These are phyloP conservation scores for Apeltes quadracus DNA, from an alignment of 2,113 vertebrate genomes.

Conservation along the genomic window DNA sequence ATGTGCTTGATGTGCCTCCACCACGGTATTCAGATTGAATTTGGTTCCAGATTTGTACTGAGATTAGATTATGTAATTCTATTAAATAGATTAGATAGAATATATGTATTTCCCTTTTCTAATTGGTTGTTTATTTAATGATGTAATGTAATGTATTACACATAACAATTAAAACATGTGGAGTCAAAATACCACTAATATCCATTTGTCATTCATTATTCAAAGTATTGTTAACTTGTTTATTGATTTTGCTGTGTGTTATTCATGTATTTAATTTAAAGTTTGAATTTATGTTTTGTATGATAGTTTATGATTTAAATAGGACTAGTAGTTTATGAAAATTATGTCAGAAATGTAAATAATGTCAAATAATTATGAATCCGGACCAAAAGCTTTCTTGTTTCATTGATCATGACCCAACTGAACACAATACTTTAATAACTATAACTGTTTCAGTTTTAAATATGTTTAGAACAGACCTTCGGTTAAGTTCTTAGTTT, in stretches of 20 bases:
- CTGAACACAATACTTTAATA: neutral
- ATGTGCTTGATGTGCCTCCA: neutral
- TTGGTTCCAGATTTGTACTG: neutral
- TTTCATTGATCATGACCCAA: neutral
- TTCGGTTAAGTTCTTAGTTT: constrained; percentile 6
- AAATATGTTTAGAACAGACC: neutral
- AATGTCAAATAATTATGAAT: neutral
- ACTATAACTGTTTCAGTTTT: neutral
- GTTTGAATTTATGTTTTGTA: neutral
- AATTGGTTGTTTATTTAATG: neutral
- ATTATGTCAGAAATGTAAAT: neutral
- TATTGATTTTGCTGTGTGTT: neutral
- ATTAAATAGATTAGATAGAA: neutral
- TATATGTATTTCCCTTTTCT: neutral
- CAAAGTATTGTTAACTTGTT: too few species aligned
- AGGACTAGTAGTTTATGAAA: neutral
- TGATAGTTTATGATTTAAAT: neutral
- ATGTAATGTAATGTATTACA: neutral
- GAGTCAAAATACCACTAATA: neutral
- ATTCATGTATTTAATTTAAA: neutral
- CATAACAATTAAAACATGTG: neutral
- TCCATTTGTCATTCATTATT: too few species aligned
- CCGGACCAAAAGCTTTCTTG: neutral
- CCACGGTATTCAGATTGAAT: neutral
- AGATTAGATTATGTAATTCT: neutral